These are phyloP conservation scores for Phaethornis superciliosus DNA, from an alignment of 2,113 vertebrate species.

Conservation along the genomic window DNA sequence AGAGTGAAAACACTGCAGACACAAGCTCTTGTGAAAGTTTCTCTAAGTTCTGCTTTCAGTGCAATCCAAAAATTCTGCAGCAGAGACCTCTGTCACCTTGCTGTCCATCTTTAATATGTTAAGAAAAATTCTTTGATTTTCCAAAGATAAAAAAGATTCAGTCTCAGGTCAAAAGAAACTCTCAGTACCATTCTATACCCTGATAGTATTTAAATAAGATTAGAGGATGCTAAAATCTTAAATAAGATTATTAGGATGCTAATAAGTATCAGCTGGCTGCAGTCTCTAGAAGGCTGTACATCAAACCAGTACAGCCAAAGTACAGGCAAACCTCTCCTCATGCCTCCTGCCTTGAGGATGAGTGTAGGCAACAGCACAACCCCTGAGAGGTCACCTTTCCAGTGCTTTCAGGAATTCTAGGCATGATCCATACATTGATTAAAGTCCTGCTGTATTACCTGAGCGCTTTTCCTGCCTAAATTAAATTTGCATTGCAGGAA, in stretches of 20 bases:
- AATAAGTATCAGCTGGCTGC: not conserved
- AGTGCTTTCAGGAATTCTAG: not conserved
- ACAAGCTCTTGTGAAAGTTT: not conserved
- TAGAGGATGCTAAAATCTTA: not conserved
- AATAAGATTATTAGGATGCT: too few species aligned
- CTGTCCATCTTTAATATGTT: not conserved
- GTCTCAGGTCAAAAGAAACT: not conserved
- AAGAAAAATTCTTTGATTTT: not conserved
- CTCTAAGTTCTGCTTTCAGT: not conserved
- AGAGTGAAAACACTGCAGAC: not conserved
- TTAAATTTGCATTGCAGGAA: constrained; percentile 20
- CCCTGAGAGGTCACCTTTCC: constrained; percentile 2
- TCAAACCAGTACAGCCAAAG: not conserved
- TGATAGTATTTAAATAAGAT: not conserved
- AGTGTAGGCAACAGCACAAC: not conserved
- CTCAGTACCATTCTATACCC: not conserved
- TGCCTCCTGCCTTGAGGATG: not conserved
- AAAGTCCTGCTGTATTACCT: not conserved
- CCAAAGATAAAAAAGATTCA: accelerated
- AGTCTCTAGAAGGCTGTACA: not conserved
- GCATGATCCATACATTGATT: not conserved
- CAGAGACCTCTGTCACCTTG: accelerated
- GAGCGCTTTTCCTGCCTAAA: not conserved
- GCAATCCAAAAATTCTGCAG: not conserved
- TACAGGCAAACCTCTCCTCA: not conserved